Conservation (phyloP, 2,113 vertebrate species). For the Connochaetes taurinus region DNA sequence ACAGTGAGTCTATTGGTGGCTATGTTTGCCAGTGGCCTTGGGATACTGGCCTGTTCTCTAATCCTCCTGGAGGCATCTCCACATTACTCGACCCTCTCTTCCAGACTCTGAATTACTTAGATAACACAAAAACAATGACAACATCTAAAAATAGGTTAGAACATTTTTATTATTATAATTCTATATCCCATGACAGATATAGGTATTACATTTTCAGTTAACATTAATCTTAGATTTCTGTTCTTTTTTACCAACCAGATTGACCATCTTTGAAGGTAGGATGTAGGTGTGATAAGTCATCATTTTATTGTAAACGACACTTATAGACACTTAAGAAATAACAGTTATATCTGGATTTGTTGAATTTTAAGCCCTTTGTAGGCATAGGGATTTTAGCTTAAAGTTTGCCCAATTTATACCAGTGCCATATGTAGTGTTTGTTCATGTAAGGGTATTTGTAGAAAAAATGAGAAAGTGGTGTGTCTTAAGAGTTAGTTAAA, state of each 20-base stretch:
- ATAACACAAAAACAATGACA: background rate
- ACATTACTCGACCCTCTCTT: background rate
- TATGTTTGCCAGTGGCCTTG: background rate
- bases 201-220: background rate
- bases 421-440: background rate
- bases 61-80: background rate
- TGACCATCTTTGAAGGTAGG: background rate
- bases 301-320: background rate
- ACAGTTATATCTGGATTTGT: background rate
- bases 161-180: background rate
- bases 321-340: background rate
- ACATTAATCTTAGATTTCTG: background rate
- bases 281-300: background rate
- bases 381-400: background rate
- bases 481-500: background rate
- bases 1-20: background rate
- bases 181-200: background rate
- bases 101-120: background rate
- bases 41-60: background rate
- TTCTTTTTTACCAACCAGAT: background rate
- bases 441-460: background rate
- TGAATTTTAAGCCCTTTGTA: slow-evolving; percentile 12
- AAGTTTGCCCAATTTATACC: background rate
- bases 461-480: background rate
- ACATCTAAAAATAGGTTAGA: background rate